Evolutionary conservation across 2,113 vertebrate genomes (phyloP).

Genomic region (Cryptoleucopteryx plumbea): DNA sequence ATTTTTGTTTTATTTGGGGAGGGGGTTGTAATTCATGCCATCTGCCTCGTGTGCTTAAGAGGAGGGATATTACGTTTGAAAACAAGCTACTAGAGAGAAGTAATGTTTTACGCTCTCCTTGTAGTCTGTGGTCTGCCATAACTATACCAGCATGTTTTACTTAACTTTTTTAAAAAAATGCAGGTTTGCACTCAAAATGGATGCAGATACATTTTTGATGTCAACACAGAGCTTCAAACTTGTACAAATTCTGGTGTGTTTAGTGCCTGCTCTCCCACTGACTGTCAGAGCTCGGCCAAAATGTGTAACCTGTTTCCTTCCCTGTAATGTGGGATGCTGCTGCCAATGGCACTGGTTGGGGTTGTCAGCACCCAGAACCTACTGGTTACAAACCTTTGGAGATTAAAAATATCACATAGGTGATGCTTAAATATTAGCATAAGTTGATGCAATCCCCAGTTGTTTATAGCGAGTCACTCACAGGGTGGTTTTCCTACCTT

Average conservation of each 20-base stretch:
- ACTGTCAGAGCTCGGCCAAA: not conserved
- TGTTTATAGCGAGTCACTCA: not conserved
- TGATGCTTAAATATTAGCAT: not conserved
- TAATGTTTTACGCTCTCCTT: not conserved
- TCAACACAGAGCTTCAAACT: not conserved
- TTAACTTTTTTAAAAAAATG: not conserved
- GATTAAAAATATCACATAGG: rapidly evolving
- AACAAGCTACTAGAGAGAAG: not conserved
- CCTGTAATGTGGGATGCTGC: rapidly evolving
- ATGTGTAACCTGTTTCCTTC: not conserved
- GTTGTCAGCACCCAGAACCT: not conserved
- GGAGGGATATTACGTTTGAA: not conserved
- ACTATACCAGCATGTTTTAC: not conserved
- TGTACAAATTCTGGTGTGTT: not conserved
- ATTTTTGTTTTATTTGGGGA: not conserved
- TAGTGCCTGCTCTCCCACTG: not conserved
- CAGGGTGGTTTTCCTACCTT: not conserved
- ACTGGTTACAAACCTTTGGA: not conserved
- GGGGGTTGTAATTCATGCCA: not conserved
- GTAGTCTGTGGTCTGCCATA: not conserved
- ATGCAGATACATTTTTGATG: not conserved
- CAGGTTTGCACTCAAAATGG: rapidly evolving
- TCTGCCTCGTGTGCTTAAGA: not conserved
- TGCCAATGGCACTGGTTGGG: rapidly evolving
- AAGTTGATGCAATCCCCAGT: not conserved